Evolutionary conservation across 2,888 invertebrate genomes (phyloP).

Genomic region (Willowsia nigromaculata): DNA sequence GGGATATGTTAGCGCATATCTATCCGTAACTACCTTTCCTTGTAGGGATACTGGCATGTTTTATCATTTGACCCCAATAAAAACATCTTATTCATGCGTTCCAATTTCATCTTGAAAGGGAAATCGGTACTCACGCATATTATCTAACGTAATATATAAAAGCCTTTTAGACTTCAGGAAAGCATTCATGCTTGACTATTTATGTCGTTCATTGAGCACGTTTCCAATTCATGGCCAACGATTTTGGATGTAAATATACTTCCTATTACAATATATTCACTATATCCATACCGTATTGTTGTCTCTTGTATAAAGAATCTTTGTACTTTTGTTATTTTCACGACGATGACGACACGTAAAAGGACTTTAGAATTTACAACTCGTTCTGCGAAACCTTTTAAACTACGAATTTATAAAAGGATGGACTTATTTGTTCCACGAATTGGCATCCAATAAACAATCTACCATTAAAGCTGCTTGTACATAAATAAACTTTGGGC

Average conservation of each 20-base stretch:
- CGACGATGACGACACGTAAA: too few relatives aligned
- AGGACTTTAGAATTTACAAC: too few relatives aligned
- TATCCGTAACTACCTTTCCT: slow-evolving; percentile 1
- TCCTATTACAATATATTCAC: not conserved
- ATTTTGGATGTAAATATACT: too few relatives aligned
- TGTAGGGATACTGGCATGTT: not conserved
- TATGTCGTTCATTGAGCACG: slow-evolving; percentile 22
- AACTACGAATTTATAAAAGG: not conserved
- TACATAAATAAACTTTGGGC: not conserved
- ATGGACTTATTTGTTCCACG: not conserved
- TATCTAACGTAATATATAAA: not conserved
- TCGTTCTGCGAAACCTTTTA: not conserved
- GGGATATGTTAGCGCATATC: not conserved
- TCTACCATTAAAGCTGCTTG: not conserved
- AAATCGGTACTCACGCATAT: slow-evolving; percentile 11
- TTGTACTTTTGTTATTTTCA: too few relatives aligned
- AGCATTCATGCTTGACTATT: not conserved
- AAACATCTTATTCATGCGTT: slow-evolving; percentile 8
- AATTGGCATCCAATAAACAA: not conserved
- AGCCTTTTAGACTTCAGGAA: not conserved
- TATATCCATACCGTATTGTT: not conserved
- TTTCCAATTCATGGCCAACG: slow-evolving; percentile 33
- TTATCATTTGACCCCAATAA: slow-evolving; percentile 60
- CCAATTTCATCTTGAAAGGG: slow-evolving; percentile 3
- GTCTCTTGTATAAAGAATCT: too few relatives aligned